phyloP scores from a whole-genome alignment of 2,797 vertebrate genomes.

The Neomorphus geoffroyi region DNA sequence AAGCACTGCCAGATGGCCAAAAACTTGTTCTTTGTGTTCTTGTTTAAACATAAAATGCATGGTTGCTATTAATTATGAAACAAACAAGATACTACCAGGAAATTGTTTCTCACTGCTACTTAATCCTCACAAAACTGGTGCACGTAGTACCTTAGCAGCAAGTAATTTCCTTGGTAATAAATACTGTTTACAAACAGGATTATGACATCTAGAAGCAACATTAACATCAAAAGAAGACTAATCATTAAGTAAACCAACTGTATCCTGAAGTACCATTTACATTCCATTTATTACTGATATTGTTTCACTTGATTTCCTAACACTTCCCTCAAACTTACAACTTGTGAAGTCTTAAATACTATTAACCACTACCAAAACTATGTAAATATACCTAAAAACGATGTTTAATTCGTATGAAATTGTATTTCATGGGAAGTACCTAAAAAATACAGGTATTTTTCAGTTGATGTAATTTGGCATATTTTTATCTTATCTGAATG shows the following conservation, averaged over 20 bases:
- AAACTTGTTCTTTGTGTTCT: background rate
- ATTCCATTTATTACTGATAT: background rate
- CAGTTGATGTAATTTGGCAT: background rate
- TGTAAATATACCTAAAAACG: background rate
- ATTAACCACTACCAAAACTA: background rate
- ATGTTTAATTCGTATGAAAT: background rate
- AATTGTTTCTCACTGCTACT: background rate
- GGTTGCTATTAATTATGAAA: background rate
- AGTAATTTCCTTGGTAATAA: background rate
- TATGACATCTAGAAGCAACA: background rate
- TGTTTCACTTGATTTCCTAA: background rate
- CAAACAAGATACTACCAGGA: background rate
- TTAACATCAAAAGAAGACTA: background rate
- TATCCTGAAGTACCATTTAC: background rate
- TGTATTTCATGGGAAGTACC: background rate
- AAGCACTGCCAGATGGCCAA: background rate
- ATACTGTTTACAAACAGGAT: background rate
- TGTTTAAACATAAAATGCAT: background rate
- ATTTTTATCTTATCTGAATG: background rate
- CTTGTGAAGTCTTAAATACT: background rate
- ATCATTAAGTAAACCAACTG: background rate
- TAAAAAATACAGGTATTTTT: background rate
- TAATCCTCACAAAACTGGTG: background rate
- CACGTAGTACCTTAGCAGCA: background rate
- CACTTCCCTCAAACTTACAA: background rate